Evolutionary conservation across 2,888 invertebrate species (phyloP), one percentile per base, ranked within the genome.

Genomic region (Parascotia fuliginaria): DNA sequence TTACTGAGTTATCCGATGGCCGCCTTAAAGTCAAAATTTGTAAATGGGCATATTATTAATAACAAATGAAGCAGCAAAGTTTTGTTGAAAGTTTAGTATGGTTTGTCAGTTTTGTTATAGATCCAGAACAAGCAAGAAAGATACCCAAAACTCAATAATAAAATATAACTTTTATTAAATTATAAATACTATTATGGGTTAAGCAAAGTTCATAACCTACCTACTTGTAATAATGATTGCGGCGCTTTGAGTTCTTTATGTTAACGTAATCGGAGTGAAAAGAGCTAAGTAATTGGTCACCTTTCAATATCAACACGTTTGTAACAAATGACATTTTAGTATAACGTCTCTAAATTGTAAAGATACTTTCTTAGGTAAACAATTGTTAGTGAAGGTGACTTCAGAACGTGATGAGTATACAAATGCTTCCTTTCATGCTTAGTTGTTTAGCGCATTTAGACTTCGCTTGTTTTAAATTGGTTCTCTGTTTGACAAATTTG

Each of bases 371-470:
- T 40, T 33, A 28, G 7, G 47, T 40, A 47, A 66, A 65, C 55
- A 70, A 64, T 55, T 68, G 53, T 42, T 44, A 42, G 41, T 16
- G 15, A 49, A 50, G 37, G 51, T 50, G 53, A 45, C 49, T 34
- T 24, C 50, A 27, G 3, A 34, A 50, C 34, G 33, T 54, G 70
- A 55, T 54, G 60, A 62, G 39, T 63, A 34, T 16, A 69, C 61
- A 65, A 50, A 53, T 44, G 12, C 13, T 55, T 9, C 43, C 22
- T 32, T 46, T 50, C 54, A 49, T 60, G 58, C 55, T 57, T 59
- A 62, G 65, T 58, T 61, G 60, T 60, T 80, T 79, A 76, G 56
- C 50, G 40, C 32, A 31, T 36, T 53, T 53, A 41, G 9, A n/a
- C 9, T 12, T 1, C 7, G 41, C 28, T 24, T 40, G 28, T 34